A percentile compares a stretch with the other conserved stretches of the same genome.
phyloP scores from a whole-genome alignment of 2,113 vertebrate species.

The Passer montanus region DNA sequence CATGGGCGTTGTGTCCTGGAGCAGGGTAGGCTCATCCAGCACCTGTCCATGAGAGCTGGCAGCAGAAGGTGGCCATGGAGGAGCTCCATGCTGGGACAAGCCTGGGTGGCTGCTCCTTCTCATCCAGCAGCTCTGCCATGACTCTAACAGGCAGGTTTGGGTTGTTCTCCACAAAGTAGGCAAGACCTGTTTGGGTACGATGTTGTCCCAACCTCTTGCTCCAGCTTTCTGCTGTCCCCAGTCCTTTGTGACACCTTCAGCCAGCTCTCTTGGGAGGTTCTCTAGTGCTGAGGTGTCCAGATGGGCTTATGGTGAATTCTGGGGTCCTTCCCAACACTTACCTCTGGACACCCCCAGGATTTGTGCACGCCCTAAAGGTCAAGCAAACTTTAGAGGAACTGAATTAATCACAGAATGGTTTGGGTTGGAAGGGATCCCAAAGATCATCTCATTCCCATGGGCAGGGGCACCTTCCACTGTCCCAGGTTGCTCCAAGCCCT shows the following conservation, averaged over 20 bases:
- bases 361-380: neutral
- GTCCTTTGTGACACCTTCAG: neutral
- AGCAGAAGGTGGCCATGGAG: neutral
- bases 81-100: neutral
- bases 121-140: neutral
- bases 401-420: neutral
- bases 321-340: neutral
- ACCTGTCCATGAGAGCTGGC: neutral
- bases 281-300: neutral
- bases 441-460: neutral
- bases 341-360: neutral
- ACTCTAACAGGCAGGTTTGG: neutral
- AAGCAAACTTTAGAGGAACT: neutral
- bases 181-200: accelerated
- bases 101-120: neutral
- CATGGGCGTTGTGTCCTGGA: accelerated
- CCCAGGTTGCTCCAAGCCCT: neutral
- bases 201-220: neutral
- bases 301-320: neutral
- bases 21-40: neutral
- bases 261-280: neutral
- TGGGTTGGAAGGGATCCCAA: neutral
- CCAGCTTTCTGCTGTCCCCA: neutral
- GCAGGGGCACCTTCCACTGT: neutral
- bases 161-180: neutral